Percentiles rank a stretch among this genome's conserved stretches.
phyloP scores from a whole-genome alignment of 2,888 invertebrate genomes.

The Coelinius sp. region DNA sequence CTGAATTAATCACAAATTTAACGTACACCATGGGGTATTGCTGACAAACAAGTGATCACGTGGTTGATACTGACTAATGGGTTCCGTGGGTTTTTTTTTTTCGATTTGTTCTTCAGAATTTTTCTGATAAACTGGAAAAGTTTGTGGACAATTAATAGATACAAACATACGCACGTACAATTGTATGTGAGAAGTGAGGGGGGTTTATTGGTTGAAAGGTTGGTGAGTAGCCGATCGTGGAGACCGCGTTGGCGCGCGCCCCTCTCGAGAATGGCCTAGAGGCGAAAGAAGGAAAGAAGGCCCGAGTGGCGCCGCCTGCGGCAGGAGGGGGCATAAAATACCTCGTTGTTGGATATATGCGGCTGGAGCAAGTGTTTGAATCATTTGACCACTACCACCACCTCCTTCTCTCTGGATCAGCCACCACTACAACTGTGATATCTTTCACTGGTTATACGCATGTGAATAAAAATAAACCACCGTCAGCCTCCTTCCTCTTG shows the following conservation, averaged over 20 bases:
- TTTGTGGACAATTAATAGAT: slow-evolving; percentile 7
- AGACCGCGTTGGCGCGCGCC: slow-evolving; percentile 69
- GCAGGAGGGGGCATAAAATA: slow-evolving; percentile 61
- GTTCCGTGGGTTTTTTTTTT: no score
- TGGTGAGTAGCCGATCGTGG: slow-evolving; percentile 46
- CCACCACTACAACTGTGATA: slow-evolving; percentile 68
- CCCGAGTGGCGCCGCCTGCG: slow-evolving; percentile 67
- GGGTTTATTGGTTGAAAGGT: slow-evolving; percentile 57
- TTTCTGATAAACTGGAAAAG: slow-evolving; percentile 46
- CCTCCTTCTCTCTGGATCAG: slow-evolving; percentile 63
- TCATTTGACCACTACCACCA: slow-evolving; percentile 60
- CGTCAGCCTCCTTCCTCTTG: not conserved
- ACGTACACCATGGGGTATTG: not conserved
- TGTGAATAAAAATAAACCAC: not conserved
- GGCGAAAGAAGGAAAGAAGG: slow-evolving; percentile 73
- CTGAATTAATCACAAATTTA: not conserved
- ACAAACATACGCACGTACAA: slow-evolving; percentile 4
- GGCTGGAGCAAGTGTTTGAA: slow-evolving; percentile 59
- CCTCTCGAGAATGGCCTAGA: slow-evolving; percentile 72
- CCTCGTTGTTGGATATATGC: slow-evolving; percentile 41
- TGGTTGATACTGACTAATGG: not conserved
- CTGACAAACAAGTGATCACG: not conserved
- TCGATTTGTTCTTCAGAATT: not conserved
- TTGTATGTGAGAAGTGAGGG: slow-evolving; percentile 47
- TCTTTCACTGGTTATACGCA: not conserved